Evolutionary conservation across 2,113 vertebrate genomes (phyloP), one percentile per base, ranked within the genome.

Genomic region (Notechis scutatus): DNA sequence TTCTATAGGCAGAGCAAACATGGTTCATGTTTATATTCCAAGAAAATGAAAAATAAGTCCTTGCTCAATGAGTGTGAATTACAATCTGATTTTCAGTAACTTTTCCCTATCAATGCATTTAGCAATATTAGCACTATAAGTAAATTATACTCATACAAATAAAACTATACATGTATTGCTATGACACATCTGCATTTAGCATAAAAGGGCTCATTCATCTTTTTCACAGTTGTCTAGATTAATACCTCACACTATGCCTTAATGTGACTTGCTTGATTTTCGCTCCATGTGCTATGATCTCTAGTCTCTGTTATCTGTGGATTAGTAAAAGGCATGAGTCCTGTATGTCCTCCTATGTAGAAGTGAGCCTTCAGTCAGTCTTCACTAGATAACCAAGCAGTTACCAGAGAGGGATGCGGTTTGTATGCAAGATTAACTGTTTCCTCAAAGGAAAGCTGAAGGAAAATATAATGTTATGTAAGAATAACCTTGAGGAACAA

Each of bases 11-110:
- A 89, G 94, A 90, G 69, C 61, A 74, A 39, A 74, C 15, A 74
- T 74, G n/a, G 14, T 74, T 74, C n/a, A 15, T 74, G n/a, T 74
- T 74, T 90, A 92, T 93, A 91, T 95, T 96, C 95, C 92, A 93
- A 55, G 42, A 61, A 93, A 90, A 87, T 91, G 91, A 85, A 92
- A 26, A n/a, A 42, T 55, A 34, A 92, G 56, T 50, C n/a, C 54
- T 92, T 90, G 45, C 81, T 92, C 39, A 91, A 24, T 7, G 86
- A 89, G 89, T 74, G 0, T 20, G 87, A 95, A 34, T 52, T 47
- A 93, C 34, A 54, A 21, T 29, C 18, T 1, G 4, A 59, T 15
- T 92, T 59, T 87, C n/a, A 21, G 14, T 23, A 54, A 55, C 3
- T 21, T 34, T 69, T 26, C 26, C 59, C 39, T 0, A 1, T 8